A percentile compares a stretch with the other conserved stretches of the same genome.
Conservation (phyloP, 2,888 invertebrate genomes). For the Argyra leucocephala region DNA sequence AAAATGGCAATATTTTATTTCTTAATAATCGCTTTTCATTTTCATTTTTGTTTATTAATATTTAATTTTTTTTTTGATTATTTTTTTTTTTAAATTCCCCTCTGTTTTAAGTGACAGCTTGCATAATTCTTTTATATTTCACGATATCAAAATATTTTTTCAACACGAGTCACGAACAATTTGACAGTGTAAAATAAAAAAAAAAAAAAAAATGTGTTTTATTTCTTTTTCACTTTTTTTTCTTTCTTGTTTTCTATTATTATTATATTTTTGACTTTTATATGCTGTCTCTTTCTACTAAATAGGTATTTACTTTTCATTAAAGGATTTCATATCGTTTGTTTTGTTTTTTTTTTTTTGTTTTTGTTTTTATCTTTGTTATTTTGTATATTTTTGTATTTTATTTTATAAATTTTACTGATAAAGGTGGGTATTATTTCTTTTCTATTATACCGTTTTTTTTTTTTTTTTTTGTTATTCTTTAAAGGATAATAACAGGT, state of each 20-base stretch:
- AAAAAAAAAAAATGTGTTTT: not conserved
- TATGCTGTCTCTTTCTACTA: not conserved
- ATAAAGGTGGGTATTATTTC: too few relatives aligned
- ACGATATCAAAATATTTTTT: not conserved
- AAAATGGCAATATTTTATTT: too few relatives aligned
- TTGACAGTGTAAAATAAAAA: not conserved
- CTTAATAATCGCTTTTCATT: too few relatives aligned
- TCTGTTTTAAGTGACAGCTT: too few relatives aligned
- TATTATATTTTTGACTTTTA: not conserved
- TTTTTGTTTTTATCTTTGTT: too few relatives aligned
- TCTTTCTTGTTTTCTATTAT: not conserved
- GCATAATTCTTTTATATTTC: not conserved
- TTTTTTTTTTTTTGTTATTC: not conserved
- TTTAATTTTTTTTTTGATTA: too few relatives aligned
- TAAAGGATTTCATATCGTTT: not conserved
- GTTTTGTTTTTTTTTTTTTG: not conserved
- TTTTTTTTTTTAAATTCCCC: too few relatives aligned
- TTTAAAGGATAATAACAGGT: slow-evolving; percentile 1
- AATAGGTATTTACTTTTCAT: not conserved
- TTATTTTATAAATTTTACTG: too few relatives aligned
- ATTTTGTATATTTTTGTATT: too few relatives aligned
- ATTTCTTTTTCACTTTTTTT: not conserved
- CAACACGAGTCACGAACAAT: not conserved
- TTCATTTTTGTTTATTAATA: too few relatives aligned
- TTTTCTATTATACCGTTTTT: not conserved